Evolutionary conservation across 1,140 invertebrate genomes (phyloP).

Genomic region (Orchesella cincta): DNA sequence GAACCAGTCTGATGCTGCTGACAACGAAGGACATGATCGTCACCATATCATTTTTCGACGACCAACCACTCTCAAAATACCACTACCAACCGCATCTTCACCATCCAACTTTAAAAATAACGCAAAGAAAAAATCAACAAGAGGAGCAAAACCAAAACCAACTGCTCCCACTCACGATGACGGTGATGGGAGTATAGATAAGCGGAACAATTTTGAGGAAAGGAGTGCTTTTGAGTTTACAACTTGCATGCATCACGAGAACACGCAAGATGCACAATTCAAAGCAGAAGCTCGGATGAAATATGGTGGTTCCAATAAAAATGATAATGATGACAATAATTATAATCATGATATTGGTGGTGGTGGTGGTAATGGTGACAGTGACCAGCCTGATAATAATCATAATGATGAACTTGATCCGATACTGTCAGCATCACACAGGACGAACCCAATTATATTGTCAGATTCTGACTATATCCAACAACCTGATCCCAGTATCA

Average conservation of each 20-base stretch:
- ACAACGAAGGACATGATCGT: constrained; percentile 22
- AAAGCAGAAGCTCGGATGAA: not conserved
- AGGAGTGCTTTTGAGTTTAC: not conserved
- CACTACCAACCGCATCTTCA: not conserved
- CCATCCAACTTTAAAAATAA: too few species aligned
- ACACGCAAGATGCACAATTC: not conserved
- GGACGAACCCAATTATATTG: constrained; percentile 6
- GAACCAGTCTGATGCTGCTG: not conserved
- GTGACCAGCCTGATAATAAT: not conserved
- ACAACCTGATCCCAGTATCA: not conserved
- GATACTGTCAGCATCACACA: not conserved
- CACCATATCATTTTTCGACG: constrained; percentile 7
- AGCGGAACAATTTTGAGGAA: too few species aligned
- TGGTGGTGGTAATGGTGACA: not conserved
- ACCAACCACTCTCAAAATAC: not conserved
- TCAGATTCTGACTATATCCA: not conserved
- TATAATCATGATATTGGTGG: not conserved
- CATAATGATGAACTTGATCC: constrained; percentile 15
- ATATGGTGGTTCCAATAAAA: not conserved
- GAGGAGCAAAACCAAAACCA: not conserved
- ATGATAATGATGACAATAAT: not conserved
- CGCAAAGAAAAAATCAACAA: too few species aligned
- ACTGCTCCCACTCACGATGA: not conserved
- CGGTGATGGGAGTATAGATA: not conserved
- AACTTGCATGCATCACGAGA: constrained; percentile 25